phyloP scores from a whole-genome alignment of 1,140 invertebrate genomes.

The Xylocopa sonorina region DNA sequence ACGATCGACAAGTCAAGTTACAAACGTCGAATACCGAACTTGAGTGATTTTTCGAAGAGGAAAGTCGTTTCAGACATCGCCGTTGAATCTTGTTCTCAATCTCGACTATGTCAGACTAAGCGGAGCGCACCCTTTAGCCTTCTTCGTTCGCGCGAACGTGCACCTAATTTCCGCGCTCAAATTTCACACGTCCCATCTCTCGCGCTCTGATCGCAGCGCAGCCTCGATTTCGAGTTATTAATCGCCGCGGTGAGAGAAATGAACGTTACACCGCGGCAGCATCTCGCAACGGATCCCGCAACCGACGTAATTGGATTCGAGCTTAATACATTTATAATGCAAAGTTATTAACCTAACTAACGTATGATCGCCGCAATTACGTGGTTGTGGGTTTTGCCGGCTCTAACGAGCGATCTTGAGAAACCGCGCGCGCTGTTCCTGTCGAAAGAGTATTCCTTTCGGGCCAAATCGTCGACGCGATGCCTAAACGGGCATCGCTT shows the following conservation, averaged over 20 bases:
- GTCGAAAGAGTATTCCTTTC: slow-evolving; percentile 21
- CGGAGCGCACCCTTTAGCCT: background rate
- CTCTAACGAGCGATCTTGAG: slow-evolving; percentile 68
- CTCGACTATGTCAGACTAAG: background rate
- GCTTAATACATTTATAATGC: slow-evolving; percentile 73
- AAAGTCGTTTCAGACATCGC: too few species aligned
- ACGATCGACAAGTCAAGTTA: too few species aligned
- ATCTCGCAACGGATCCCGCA: slow-evolving; percentile 49
- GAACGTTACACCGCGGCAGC: slow-evolving; percentile 26
- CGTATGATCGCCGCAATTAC: slow-evolving; percentile 68
- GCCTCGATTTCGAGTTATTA: slow-evolving; percentile 39
- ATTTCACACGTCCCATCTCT: slow-evolving; percentile 38
- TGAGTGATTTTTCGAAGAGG: too few species aligned
- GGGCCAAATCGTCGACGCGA: slow-evolving; percentile 23
- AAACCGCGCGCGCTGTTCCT: slow-evolving; percentile 37
- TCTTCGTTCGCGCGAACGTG: background rate
- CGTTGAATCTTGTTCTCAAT: too few species aligned
- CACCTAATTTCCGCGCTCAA: slow-evolving; percentile 32
- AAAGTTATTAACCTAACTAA: slow-evolving; percentile 70
- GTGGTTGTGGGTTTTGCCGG: slow-evolving; percentile 65
- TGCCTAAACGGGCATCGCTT: slow-evolving; percentile 36
- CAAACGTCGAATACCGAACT: too few species aligned
- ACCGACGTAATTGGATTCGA: slow-evolving; percentile 64
- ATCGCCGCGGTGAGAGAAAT: slow-evolving; percentile 52
- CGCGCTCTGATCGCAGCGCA: background rate